Evolutionary conservation across 2,113 vertebrate genomes (phyloP).

Genomic region (Indicator indicator): DNA sequence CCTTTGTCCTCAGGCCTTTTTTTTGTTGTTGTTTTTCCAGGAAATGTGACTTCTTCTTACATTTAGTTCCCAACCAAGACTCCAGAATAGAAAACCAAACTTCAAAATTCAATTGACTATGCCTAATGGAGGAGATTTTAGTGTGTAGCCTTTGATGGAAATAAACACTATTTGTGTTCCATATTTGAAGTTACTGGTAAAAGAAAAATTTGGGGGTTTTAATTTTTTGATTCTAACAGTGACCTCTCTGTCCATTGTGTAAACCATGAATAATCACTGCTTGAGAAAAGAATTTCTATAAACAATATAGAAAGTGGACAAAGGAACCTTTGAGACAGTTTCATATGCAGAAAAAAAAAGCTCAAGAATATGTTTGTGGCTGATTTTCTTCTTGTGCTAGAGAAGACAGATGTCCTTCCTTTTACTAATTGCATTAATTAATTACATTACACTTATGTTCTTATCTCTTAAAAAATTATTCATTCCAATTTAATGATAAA

Average conservation of each 20-base stretch:
- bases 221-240: constrained; percentile 26
- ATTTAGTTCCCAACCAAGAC: constrained; percentile 49
- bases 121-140: constrained; percentile 68
- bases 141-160: constrained; percentile 59
- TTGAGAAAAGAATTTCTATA: constrained; percentile 38
- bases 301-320: constrained; percentile 44
- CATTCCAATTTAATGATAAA: neutral
- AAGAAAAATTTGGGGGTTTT: constrained; percentile 39
- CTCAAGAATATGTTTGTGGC: neutral
- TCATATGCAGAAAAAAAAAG: neutral
- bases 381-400: neutral
- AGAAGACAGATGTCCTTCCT: neutral
- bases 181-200: constrained; percentile 49
- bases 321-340: constrained; percentile 23
- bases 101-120: constrained; percentile 63
- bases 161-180: constrained; percentile 64
- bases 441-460: neutral
- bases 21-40: neutral
- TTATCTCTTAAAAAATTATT: neutral
- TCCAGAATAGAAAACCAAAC: constrained; percentile 33
- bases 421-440: neutral
- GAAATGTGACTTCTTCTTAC: constrained; percentile 55
- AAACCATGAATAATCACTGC: constrained; percentile 55
- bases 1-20: constrained; percentile 56
- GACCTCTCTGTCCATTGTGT: constrained; percentile 37